Evolutionary conservation across 2,113 vertebrate genomes (phyloP), one percentile per base, ranked within the genome.

Genomic region (Cromileptes altivelis): DNA sequence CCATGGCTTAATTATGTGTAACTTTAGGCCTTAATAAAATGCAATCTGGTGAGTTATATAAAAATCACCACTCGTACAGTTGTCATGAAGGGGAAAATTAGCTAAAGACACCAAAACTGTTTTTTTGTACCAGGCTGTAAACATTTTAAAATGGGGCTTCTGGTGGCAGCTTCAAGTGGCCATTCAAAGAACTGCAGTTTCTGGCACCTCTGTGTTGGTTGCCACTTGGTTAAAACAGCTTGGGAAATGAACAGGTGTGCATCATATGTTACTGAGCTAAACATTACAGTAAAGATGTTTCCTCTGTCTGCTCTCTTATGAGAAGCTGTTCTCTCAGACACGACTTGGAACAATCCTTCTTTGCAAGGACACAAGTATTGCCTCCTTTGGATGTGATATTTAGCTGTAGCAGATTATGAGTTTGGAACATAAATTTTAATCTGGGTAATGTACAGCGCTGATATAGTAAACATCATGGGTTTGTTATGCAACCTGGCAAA

Each of bases 261-360:
- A 70, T 75, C 53, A 62, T 67, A 56, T 70, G 65, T 63, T 74
- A 71, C 75, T 61, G 47, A 76, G 64, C 23, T 56, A n/a, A 58
- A 64, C 68, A 74, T 78, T 49, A 80, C 40, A 30, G 52, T 3
- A 27, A 71, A n/a, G 65, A 62, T 47, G 49, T 67, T 57, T 73
- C 62, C 25, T 23, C 50, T n/a, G 49, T 7, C 58, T 65, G 37
- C 75, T 71, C 49, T 83, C 70, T 88, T 27, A 85, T 50, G 37
- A 53, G 23, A 62, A 58, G 67, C 78, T 78, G 77, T 81, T 85
- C 42, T 75, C 47, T 47, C 40, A 0, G 15, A 70, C 17, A 52
- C 62, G 52, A 65, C 71, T 21, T 27, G 33, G 52, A 15, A 80
- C 14, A 0, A 37, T 58, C 25, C 50, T 9, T 70, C 27, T 75